phyloP scores from a whole-genome alignment of 2,888 invertebrate species.

The Athalia circularis region DNA sequence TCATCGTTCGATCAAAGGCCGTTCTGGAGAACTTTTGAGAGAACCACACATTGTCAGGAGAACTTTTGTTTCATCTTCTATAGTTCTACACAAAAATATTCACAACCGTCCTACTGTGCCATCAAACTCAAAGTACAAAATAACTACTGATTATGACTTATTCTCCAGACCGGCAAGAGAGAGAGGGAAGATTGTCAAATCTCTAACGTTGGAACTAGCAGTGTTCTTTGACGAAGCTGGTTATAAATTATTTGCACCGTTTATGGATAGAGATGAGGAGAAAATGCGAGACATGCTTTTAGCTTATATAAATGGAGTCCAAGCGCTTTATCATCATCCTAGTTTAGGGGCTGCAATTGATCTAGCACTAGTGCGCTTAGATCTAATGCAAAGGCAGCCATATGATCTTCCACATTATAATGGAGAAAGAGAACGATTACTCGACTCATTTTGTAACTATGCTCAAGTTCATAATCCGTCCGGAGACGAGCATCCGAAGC shows the following conservation, averaged over 20 bases:
- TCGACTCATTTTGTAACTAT: conserved; percentile 87
- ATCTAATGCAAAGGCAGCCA: conserved; percentile 83
- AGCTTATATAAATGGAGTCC: conserved; percentile 87
- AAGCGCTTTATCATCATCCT: conserved; percentile 87
- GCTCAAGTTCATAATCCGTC: conserved; percentile 80
- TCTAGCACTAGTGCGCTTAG: conserved; percentile 82
- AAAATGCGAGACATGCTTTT: conserved; percentile 85
- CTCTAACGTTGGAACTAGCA: conserved; percentile 82
- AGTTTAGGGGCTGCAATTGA: conserved; percentile 82
- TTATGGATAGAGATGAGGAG: conserved; percentile 80
- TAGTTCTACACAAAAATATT: conserved; percentile 25
- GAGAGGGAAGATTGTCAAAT: conserved; percentile 53
- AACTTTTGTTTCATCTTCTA: conserved; percentile 74
- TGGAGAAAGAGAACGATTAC: conserved; percentile 80
- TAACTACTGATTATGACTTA: conserved; percentile 35
- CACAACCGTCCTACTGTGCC: conserved; percentile 54
- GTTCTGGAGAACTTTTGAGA: conserved; percentile 65
- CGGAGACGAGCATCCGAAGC: conserved; percentile 82
- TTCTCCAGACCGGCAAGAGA: conserved; percentile 45
- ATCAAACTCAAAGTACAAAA: conserved; percentile 50
- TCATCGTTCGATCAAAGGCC: conserved; percentile 51
- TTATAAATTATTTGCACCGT: conserved; percentile 83
- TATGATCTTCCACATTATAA: conserved; percentile 78
- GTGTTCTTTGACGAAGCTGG: conserved; percentile 86
- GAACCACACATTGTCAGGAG: conserved; percentile 79